Percentiles rank a stretch among this genome's conserved stretches.
Evolutionary conservation across 1,140 invertebrate species (phyloP).

Genomic region (Euura saliciscinereae): DNA sequence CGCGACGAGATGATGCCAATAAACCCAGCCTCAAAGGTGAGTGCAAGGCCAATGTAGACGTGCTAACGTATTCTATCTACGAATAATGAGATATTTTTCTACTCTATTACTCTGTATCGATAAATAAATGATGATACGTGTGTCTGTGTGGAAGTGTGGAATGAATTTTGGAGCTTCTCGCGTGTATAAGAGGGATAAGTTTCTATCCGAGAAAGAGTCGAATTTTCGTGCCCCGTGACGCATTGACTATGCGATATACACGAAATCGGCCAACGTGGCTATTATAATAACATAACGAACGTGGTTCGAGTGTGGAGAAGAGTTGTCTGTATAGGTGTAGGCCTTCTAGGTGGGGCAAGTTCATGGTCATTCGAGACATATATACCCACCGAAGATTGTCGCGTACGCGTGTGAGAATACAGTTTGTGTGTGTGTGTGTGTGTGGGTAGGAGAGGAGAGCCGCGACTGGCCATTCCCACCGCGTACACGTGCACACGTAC

Average conservation of each 20-base stretch:
- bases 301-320: neutral
- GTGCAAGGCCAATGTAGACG: slow-evolving; percentile 8
- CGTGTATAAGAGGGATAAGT: too few relatives aligned
- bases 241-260: neutral
- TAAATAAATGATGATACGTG: too few relatives aligned
- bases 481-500: neutral
- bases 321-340: neutral
- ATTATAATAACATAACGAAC: slow-evolving; percentile 3
- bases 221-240: neutral
- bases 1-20: slow-evolving; percentile 56
- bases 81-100: too few relatives aligned
- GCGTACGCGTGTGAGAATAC: neutral
- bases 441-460: too few relatives aligned
- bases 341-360: neutral
- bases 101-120: too few relatives aligned
- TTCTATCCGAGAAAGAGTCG: too few relatives aligned
- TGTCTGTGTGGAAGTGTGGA: too few relatives aligned
- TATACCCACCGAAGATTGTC: neutral
- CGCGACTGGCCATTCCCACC: neutral
- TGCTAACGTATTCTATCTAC: too few relatives aligned
- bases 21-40: slow-evolving; percentile 66
- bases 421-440: too few relatives aligned
- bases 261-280: neutral
- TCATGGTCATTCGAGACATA: neutral
- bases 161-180: too few relatives aligned